Percentiles rank a stretch among this genome's conserved stretches.
Evolutionary conservation across 23 tunicate genomes (phyloP).

Genomic region (Aplidium turbinatum): DNA sequence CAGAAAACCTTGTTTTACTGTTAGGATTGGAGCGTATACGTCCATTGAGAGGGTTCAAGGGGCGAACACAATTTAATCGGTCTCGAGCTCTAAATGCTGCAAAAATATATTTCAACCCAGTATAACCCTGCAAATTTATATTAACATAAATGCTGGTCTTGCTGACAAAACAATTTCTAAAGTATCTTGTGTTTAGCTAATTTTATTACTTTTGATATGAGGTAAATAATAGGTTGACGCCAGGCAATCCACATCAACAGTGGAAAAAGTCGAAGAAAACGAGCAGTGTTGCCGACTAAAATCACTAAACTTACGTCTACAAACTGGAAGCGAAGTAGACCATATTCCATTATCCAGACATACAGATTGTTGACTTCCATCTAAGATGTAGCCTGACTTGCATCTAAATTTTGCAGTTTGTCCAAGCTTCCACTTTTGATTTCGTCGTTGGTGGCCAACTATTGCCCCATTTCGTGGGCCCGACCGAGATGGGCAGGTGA

Average conservation of each 20-base stretch:
- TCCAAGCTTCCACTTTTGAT: constrained; percentile 18
- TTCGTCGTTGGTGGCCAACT: neutral
- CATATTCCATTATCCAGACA: constrained; percentile 19
- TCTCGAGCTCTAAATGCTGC: no score
- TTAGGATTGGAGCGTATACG: constrained; percentile 4
- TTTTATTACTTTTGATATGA: no score
- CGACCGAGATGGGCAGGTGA: constrained; percentile 14
- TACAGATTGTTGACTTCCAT: neutral
- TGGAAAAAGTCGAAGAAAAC: no score
- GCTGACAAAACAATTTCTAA: no score
- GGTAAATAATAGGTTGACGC: no score
- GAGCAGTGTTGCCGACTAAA: no score
- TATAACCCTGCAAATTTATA: no score
- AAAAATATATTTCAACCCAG: no score
- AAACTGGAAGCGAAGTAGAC: constrained; percentile 18
- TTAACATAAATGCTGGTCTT: no score
- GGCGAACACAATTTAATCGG: constrained; percentile 12
- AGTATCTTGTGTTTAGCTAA: no score
- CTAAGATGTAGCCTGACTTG: constrained; percentile 1
- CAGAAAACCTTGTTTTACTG: constrained; percentile 4
- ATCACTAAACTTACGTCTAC: constrained; percentile 37
- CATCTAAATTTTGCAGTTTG: constrained; percentile 11
- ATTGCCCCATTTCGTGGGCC: constrained; percentile 23
- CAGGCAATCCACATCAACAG: no score
- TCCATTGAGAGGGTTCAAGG: constrained; percentile 12